Base-by-base conservation (phyloP, 1,140 invertebrate species). In the Atta colombica region DNA sequence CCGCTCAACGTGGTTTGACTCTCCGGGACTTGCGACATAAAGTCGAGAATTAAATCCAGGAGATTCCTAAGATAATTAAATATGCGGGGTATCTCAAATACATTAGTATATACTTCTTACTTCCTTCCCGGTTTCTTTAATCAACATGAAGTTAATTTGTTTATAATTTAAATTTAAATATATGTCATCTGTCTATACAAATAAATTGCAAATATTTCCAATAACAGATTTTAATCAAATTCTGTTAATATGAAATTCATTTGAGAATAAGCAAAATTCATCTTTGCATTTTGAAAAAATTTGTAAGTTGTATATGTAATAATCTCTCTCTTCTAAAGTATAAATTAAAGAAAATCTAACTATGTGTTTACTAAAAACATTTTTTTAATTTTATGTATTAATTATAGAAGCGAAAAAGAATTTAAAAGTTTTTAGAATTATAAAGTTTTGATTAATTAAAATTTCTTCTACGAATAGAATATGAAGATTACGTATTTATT, bases 41-140 rank as follows among this genome's bases (percentile, higher is more conserved):
- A 80, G n/a, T 71, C 65, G 65, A 5, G 35, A 69, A 39, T 35
- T 80, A 25, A 82, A 51, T 51, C 18, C 31, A 39, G 45, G 39
- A 84, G 25, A 63, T 61, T 61, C 21, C 68, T 10, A 12, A 49
- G 69, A 84, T 63, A 63, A 84, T 75, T 74, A 39, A 80, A 68
- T 10, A 68, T 7, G 18, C n/a, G 49, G 12, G 31, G 28, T 75
- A 35, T 60, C 0, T 12, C 10, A 74, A 16, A 66, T 68, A 45
- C 21, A 45, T 61, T 5, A 3, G 3, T 31, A 31, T 31, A 6
- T 60, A 28, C 65, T n/a, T 49, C 16, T 66, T 14, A 35, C n/a
- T 49, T 49, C 10, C 7, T 28, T 49, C 21, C 12, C 10, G 14
- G 18, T 45, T 49, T 51, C 61, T 28, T 45, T 18, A 12, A 12